Conservation (phyloP, 1,140 invertebrate species). For the Drosophila eugracilis region DNA sequence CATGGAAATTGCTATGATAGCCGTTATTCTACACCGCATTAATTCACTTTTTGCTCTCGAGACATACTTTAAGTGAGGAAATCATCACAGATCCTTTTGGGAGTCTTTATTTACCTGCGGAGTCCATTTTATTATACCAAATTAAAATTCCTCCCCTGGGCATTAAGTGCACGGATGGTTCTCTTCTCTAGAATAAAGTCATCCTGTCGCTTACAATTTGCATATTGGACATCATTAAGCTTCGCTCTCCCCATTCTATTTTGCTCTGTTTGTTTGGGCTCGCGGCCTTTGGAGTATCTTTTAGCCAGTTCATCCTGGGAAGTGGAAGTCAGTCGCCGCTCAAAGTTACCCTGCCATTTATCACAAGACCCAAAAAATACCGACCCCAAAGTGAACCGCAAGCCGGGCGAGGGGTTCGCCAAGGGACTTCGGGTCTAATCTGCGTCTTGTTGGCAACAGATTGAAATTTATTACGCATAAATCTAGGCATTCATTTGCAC, state of each 20-base stretch:
- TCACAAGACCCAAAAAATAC: conserved; percentile 33
- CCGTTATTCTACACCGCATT: not conserved
- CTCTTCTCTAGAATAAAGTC: conserved; percentile 27
- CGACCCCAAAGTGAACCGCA: conserved; percentile 35
- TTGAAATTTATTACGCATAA: conserved; percentile 84
- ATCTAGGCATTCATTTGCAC: conserved; percentile 82
- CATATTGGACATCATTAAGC: conserved; percentile 77
- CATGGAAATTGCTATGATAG: not conserved
- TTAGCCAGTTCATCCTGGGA: conserved; percentile 59
- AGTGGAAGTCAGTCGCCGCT: conserved; percentile 27
- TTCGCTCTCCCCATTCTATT: conserved; percentile 18
- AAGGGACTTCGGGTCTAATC: conserved; percentile 55
- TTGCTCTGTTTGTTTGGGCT: not conserved
- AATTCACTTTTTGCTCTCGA: too few relatives aligned
- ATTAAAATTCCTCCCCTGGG: conserved; percentile 4
- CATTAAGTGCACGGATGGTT: not conserved
- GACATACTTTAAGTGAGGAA: not conserved
- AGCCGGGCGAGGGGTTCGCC: not conserved
- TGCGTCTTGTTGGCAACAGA: conserved; percentile 81
- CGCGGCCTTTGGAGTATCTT: conserved; percentile 7
- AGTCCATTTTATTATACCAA: not conserved
- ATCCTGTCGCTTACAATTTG: conserved; percentile 60
- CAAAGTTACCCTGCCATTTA: conserved; percentile 42
- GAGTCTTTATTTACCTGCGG: not conserved
- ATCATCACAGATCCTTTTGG: not conserved